Conservation (phyloP, 2,113 vertebrate genomes). For the Gallinago media region DNA sequence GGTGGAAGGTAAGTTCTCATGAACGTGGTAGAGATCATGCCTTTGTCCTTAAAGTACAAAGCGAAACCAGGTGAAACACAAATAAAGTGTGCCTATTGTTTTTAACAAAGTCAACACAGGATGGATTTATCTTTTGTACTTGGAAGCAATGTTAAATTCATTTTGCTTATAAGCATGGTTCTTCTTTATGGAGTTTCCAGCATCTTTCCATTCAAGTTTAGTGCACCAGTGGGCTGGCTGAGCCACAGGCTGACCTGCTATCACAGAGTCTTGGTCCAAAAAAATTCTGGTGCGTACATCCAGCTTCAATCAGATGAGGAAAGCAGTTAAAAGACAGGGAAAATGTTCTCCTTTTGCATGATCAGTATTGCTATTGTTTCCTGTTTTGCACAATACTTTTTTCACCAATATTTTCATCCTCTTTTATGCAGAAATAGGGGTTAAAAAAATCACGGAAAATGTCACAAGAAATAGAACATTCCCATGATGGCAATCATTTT, state of each 20-base stretch:
- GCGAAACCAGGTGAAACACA: neutral
- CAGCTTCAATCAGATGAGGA: neutral
- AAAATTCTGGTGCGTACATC: neutral
- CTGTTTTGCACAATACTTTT: neutral
- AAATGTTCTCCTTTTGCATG: neutral
- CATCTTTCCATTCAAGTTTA: neutral
- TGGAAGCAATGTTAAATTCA: neutral
- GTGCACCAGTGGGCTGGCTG: neutral
- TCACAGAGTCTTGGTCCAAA: neutral
- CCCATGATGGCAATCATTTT: neutral
- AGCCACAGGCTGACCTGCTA: neutral
- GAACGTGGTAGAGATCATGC: neutral
- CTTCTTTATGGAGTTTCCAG: neutral
- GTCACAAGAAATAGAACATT: neutral
- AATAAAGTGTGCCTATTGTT: neutral
- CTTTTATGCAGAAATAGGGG: neutral
- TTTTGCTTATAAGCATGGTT: neutral
- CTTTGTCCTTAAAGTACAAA: neutral
- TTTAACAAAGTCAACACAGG: neutral
- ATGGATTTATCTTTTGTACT: neutral
- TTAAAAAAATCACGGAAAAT: neutral
- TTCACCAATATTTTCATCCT: neutral
- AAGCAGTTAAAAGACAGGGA: neutral
- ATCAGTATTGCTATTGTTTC: neutral
- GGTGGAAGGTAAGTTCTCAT: neutral